phyloP scores from a whole-genome alignment of 1,140 invertebrate genomes.

The Scaptodrosophila lebanonensis region DNA sequence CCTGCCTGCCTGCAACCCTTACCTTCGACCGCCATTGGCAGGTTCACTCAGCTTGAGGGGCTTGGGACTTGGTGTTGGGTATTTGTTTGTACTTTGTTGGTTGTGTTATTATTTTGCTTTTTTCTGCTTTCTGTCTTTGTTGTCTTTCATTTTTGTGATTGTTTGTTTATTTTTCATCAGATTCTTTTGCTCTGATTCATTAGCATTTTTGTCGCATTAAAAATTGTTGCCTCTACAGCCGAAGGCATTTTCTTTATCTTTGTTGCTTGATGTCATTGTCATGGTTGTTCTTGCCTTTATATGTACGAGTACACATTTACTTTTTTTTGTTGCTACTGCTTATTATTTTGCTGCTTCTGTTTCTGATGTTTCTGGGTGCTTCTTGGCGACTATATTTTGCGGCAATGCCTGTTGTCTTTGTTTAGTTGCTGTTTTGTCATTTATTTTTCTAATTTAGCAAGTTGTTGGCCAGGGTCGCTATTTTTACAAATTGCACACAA shows the following conservation, averaged over 20 bases:
- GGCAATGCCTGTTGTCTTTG: no score
- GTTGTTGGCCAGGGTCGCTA: no score
- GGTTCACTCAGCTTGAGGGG: slow-evolving; percentile 11
- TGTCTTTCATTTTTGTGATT: slow-evolving; percentile 49
- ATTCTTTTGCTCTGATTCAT: slow-evolving; percentile 51
- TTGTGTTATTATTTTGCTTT: not conserved
- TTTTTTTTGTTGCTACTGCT: no score
- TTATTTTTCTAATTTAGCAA: no score
- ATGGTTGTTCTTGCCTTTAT: slow-evolving; percentile 2
- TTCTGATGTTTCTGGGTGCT: no score
- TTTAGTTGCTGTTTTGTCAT: no score
- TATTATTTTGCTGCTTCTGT: not conserved
- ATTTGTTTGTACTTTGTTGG: not conserved
- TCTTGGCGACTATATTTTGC: no score
- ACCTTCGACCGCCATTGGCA: slow-evolving; percentile 8
- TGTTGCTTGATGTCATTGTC: slow-evolving; percentile 23
- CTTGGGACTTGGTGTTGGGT: slow-evolving; percentile 19
- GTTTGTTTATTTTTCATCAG: slow-evolving; percentile 56
- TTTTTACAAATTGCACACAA: no score
- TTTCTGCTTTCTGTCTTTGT: slow-evolving; percentile 6
- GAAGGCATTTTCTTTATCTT: slow-evolving; percentile 44
- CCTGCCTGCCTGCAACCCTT: no score
- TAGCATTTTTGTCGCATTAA: slow-evolving; percentile 55
- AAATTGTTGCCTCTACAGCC: slow-evolving; percentile 22
- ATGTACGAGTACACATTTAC: no score